Conservation (phyloP, 2,797 vertebrate genomes). For the Hephaestus fuliginosus region DNA sequence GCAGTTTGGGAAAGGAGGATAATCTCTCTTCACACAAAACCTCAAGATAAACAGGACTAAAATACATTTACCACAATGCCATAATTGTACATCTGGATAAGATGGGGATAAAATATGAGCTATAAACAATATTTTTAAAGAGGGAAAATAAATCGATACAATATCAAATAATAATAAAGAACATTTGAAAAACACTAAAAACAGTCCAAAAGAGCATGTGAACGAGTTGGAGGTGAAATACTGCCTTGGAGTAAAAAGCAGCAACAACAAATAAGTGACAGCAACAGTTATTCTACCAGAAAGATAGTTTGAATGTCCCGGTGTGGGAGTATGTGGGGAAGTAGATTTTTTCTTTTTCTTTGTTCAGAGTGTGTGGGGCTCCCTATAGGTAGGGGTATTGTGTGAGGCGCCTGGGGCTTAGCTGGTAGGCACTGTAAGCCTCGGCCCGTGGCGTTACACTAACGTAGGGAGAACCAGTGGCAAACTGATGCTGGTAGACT, state of each 20-base stretch:
- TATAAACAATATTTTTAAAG: conserved; percentile 48
- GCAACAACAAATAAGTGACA: conserved; percentile 65
- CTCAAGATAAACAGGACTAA: conserved; percentile 54
- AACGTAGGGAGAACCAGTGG: conserved; percentile 89
- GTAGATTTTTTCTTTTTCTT: conserved; percentile 19
- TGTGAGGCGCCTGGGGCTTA: conserved; percentile 94
- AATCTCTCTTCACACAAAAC: conserved; percentile 71
- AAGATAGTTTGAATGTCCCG: conserved; percentile 62
- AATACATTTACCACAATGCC: conserved; percentile 63
- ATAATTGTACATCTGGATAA: conserved; percentile 60
- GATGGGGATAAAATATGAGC: conserved; percentile 57
- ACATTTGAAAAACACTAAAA: conserved; percentile 72
- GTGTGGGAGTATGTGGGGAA: conserved; percentile 46
- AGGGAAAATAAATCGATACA: conserved; percentile 41
- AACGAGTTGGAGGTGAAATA: conserved; percentile 70
- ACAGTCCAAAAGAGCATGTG: conserved; percentile 73
- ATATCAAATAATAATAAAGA: conserved; percentile 65
- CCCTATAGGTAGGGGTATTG: conserved; percentile 96
- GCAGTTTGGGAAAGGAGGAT: conserved; percentile 69
- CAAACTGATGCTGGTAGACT: conserved; percentile 94
- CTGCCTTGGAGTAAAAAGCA: conserved; percentile 67
- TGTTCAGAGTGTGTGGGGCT: conserved; percentile 23
- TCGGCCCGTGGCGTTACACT: conserved; percentile 83
- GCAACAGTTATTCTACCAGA: conserved; percentile 57
- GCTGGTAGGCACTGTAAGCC: conserved; percentile 95